Conservation (phyloP, 1,140 invertebrate species). For the Hormaphis cornu region DNA sequence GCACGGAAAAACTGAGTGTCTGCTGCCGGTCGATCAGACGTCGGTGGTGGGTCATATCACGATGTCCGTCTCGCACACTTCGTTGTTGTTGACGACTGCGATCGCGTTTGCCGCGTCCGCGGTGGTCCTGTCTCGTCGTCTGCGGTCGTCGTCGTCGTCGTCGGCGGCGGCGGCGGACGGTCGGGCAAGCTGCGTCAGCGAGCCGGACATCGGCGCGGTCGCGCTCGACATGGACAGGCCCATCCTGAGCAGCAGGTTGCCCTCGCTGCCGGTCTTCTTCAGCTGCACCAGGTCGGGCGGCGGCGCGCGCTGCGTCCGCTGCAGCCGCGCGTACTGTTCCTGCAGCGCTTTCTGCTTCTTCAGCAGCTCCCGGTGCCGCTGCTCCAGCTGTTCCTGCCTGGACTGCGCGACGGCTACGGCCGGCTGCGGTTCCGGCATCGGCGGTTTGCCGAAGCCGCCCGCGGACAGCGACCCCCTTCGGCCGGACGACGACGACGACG, state of each 20-base stretch:
- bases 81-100: conserved; percentile 49
- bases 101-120: conserved; percentile 33
- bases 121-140: background rate
- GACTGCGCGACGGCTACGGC: conserved; percentile 42
- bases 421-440: too few relatives aligned
- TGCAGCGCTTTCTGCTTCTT: conserved; percentile 77
- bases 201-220: conserved; percentile 51
- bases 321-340: conserved; percentile 76
- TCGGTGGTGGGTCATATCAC: conserved; percentile 53
- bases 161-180: conserved; percentile 42
- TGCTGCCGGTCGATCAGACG: too few relatives aligned
- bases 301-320: conserved; percentile 67
- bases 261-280: conserved; percentile 83
- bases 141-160: background rate
- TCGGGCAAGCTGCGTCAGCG: conserved; percentile 48
- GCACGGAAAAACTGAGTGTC: too few relatives aligned
- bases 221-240: conserved; percentile 53
- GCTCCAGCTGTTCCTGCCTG: conserved; percentile 65
- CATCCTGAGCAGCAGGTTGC: conserved; percentile 76
- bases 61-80: conserved; percentile 82
- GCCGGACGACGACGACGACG: conserved; percentile 32
- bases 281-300: conserved; percentile 54
- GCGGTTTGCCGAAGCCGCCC: conserved; percentile 37
- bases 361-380: conserved; percentile 73
- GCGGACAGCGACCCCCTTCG: background rate